phyloP scores from a whole-genome alignment of 2,797 vertebrate genomes.

The Amphiprion clarkii region DNA sequence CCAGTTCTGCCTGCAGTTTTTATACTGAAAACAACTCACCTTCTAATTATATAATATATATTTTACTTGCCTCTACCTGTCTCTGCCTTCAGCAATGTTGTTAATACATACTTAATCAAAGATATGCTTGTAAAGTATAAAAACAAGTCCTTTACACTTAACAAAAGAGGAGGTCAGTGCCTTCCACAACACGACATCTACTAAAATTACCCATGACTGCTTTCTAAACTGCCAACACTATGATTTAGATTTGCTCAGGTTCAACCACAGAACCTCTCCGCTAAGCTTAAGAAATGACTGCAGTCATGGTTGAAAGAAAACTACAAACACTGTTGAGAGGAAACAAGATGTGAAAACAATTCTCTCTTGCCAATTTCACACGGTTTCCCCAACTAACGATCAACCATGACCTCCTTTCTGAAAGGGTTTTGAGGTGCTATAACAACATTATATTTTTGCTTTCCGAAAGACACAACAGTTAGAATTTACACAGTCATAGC shows the following conservation, averaged over 20 bases:
- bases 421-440: neutral
- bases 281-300: neutral
- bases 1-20: neutral
- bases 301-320: neutral
- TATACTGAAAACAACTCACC: neutral
- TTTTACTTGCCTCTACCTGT: neutral
- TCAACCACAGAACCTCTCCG: neutral
- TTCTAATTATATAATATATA: neutral
- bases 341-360: slow-evolving; percentile 6
- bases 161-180: too few relatives aligned
- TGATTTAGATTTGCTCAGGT: neutral
- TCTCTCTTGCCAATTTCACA: neutral
- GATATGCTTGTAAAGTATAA: neutral
- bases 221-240: neutral
- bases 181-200: too few relatives aligned
- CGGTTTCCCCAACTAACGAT: neutral
- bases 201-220: too few relatives aligned
- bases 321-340: neutral
- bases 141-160: too few relatives aligned
- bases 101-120: neutral
- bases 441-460: neutral
- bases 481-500: neutral
- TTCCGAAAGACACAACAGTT: neutral
- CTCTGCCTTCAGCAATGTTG: neutral
- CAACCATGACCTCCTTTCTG: neutral